These are phyloP conservation scores for Ctenopoma kingsleyae DNA, from an alignment of 2,797 vertebrate genomes.

Conservation along the genomic window DNA sequence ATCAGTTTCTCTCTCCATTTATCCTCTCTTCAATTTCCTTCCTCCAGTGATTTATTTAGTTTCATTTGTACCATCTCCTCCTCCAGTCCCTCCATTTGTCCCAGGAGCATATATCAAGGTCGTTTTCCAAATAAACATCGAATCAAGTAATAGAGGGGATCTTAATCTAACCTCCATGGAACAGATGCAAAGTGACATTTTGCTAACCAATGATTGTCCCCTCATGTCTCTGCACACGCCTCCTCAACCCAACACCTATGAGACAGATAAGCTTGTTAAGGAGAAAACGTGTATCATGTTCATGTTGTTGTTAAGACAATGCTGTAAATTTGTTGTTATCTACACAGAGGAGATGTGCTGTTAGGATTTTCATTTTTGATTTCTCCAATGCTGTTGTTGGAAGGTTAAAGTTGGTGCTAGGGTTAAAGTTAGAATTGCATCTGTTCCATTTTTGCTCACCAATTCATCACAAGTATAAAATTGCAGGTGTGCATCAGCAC, in stretches of 20 bases:
- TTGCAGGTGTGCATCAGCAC: slow-evolving; percentile 50
- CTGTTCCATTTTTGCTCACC: not conserved
- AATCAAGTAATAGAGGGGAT: slow-evolving; percentile 42
- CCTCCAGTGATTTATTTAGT: not conserved
- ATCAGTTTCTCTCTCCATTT: too few relatives aligned
- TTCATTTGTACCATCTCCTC: slow-evolving; percentile 16
- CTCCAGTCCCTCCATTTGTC: slow-evolving; percentile 3
- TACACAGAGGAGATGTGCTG: not conserved
- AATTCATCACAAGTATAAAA: not conserved
- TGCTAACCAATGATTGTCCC: slow-evolving; percentile 21
- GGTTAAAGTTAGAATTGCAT: too few relatives aligned
- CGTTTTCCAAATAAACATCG: slow-evolving; percentile 43
- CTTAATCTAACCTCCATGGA: slow-evolving; percentile 31
- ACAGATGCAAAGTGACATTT: slow-evolving; percentile 26
- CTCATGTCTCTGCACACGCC: not conserved
- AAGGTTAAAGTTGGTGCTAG: too few relatives aligned
- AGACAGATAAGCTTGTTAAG: slow-evolving; percentile 50
- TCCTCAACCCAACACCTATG: not conserved
- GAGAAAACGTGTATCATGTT: slow-evolving; percentile 50
- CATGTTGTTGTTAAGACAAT: slow-evolving; percentile 33
- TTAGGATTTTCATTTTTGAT: slow-evolving; percentile 9
- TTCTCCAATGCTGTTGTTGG: not conserved
- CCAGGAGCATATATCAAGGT: slow-evolving; percentile 45
- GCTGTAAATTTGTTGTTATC: not conserved
- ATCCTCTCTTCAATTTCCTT: not conserved